Evolutionary conservation across 2,113 vertebrate genomes (phyloP).

Genomic region (Triplophysa rosa): DNA sequence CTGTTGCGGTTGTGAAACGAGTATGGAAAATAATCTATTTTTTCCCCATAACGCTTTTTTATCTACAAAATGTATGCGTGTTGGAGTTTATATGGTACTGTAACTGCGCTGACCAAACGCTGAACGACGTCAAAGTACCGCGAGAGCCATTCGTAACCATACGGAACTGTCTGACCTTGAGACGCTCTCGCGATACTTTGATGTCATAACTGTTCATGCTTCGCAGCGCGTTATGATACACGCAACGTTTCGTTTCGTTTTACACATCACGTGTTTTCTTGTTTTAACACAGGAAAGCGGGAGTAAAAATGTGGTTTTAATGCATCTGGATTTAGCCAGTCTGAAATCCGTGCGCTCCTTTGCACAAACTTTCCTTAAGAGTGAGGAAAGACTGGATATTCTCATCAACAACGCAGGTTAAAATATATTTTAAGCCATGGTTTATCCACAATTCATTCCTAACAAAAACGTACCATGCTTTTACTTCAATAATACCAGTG

Average conservation of each 20-base stretch:
- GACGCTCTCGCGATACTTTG: too few species aligned
- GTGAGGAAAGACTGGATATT: constrained; percentile 85
- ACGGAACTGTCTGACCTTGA: too few species aligned
- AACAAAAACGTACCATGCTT: too few species aligned
- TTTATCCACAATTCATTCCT: too few species aligned
- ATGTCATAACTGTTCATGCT: too few species aligned
- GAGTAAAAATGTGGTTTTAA: constrained; percentile 82
- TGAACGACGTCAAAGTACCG: too few species aligned
- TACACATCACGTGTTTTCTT: neutral
- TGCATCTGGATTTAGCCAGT: constrained; percentile 85
- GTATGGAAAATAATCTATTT: constrained; percentile 59
- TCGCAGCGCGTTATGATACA: too few species aligned
- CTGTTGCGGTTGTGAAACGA: constrained; percentile 75
- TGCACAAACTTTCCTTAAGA: constrained; percentile 79
- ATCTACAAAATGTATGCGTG: neutral
- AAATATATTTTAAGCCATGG: neutral
- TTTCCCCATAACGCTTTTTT: too few species aligned
- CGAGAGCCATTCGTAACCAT: too few species aligned
- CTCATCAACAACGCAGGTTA: constrained; percentile 95
- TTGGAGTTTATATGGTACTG: too few species aligned
- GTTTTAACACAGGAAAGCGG: constrained; percentile 70
- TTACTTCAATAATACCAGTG: too few species aligned
- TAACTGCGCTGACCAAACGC: too few species aligned
- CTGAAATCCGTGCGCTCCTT: constrained; percentile 83
- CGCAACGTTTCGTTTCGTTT: neutral